A percentile compares a stretch with the other conserved stretches of the same genome.
Evolutionary conservation across 2,888 invertebrate species (phyloP).

Genomic region (Cloeon dipterum): DNA sequence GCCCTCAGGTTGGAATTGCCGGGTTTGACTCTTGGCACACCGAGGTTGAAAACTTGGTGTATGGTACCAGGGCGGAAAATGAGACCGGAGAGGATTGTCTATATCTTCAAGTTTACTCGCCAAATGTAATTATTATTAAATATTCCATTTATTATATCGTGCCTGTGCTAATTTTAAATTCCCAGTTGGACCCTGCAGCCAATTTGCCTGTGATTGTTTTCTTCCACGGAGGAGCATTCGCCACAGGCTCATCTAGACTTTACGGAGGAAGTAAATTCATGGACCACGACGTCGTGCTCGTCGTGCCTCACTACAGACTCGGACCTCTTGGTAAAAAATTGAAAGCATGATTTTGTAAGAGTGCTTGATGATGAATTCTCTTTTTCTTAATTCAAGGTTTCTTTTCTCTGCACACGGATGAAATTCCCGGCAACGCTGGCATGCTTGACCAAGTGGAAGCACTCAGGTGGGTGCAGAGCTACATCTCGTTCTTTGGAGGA

Average conservation of each 20-base stretch:
- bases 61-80: too few relatives aligned
- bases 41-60: too few relatives aligned
- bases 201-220: constrained; percentile 9
- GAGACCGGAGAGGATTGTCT: constrained; percentile 5
- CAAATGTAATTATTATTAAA: too few relatives aligned
- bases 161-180: too few relatives aligned
- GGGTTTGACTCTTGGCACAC: too few relatives aligned
- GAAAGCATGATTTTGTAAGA: not conserved
- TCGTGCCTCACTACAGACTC: constrained; percentile 24
- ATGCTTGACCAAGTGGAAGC: constrained; percentile 24
- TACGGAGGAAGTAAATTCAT: constrained; percentile 9
- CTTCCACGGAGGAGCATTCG: constrained; percentile 17
- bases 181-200: not conserved
- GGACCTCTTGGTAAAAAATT: constrained; percentile 20
- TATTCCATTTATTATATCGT: too few relatives aligned
- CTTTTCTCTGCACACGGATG: constrained; percentile 21
- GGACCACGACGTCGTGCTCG: constrained; percentile 23
- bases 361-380: not conserved
- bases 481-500: constrained; percentile 26
- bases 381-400: constrained; percentile 16
- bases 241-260: constrained; percentile 18
- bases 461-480: constrained; percentile 24
- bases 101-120: constrained; percentile 2
- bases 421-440: constrained; percentile 28
- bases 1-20: too few relatives aligned